Conservation (phyloP, 2,888 invertebrate genomes). For the Calephelis perditalis region DNA sequence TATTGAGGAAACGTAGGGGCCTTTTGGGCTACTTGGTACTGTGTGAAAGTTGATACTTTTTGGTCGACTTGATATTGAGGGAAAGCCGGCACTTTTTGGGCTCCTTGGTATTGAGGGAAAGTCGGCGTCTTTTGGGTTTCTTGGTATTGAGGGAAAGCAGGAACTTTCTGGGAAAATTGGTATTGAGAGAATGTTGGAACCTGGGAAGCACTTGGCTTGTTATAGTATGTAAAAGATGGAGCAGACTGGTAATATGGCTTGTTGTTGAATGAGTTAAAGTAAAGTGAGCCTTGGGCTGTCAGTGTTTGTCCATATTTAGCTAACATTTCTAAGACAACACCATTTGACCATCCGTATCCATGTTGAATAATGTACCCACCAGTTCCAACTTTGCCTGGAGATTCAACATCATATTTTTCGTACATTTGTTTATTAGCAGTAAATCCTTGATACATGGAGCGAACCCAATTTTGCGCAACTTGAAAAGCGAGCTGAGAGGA, state of each 20-base stretch:
- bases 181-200: not conserved
- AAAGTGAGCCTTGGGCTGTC: slow-evolving; percentile 10
- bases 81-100: not conserved
- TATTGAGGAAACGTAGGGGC: not conserved
- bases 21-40: not conserved
- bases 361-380: slow-evolving; percentile 86
- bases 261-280: slow-evolving; percentile 6
- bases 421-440: slow-evolving; percentile 81
- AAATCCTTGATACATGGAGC: slow-evolving; percentile 81
- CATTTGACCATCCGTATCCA: slow-evolving; percentile 90
- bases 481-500: slow-evolving; percentile 80
- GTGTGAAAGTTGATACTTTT: not conserved
- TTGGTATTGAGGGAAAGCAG: slow-evolving; percentile 4
- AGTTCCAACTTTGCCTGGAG: slow-evolving; percentile 82
- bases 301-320: slow-evolving; percentile 14
- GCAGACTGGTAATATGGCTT: slow-evolving; percentile 11
- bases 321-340: slow-evolving; percentile 81
- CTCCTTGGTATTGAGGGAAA: not conserved
- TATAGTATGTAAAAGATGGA: slow-evolving; percentile 14
- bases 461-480: slow-evolving; percentile 83
- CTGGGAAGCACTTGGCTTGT: slow-evolving; percentile 4
- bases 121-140: not conserved
- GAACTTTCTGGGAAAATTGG: not conserved
- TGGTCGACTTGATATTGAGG: not conserved
- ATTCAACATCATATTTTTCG: slow-evolving; percentile 82